Percentiles rank a stretch among this genome's conserved stretches.
Conservation (phyloP, 2,797 vertebrate species). For the Tapirus indicus region DNA sequence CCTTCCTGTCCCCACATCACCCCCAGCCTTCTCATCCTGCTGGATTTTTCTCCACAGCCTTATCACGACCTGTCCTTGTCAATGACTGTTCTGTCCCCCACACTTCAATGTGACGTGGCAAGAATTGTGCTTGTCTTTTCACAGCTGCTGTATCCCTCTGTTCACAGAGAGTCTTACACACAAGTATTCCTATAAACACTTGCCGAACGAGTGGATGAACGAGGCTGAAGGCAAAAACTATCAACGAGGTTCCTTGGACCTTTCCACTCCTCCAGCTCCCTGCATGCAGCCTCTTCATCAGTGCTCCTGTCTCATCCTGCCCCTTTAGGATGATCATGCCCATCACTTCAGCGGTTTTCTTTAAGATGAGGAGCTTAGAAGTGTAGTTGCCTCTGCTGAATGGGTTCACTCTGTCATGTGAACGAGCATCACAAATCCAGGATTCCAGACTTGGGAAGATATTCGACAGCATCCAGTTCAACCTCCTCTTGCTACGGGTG, state of each 20-base stretch:
- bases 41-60: background rate
- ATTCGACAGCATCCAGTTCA: accelerated
- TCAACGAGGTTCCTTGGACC: background rate
- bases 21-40: background rate
- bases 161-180: background rate
- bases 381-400: background rate
- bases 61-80: accelerated
- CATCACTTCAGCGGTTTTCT: background rate
- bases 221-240: background rate
- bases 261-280: background rate
- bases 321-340: no score
- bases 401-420: background rate
- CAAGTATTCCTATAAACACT: accelerated
- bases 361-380: background rate
- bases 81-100: accelerated
- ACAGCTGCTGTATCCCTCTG: background rate
- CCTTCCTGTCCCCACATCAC: no score
- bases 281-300: accelerated
- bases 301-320: no score
- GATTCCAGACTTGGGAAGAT: background rate
- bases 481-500: background rate
- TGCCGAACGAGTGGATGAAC: background rate
- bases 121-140: background rate
- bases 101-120: accelerated
- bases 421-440: no score